phyloP scores from a whole-genome alignment of 1,140 invertebrate genomes.

The Diabrotica virgifera region DNA sequence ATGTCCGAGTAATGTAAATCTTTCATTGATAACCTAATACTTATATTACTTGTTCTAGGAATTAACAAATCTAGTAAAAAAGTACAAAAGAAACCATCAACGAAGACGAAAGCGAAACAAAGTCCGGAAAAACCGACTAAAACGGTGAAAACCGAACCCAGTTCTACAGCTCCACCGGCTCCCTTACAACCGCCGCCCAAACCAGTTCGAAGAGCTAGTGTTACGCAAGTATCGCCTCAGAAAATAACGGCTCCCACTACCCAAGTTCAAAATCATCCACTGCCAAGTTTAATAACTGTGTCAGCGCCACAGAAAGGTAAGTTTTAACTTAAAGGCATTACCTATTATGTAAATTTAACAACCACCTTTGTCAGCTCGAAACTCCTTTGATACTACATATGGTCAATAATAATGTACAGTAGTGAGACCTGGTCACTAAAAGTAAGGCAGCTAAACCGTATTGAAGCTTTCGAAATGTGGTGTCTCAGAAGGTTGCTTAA shows the following conservation, averaged over 20 bases:
- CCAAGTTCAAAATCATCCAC: conserved; percentile 18
- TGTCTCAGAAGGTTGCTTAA: too few relatives aligned
- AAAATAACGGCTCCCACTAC: conserved; percentile 4
- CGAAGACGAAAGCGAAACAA: conserved; percentile 50
- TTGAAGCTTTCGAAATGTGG: too few relatives aligned
- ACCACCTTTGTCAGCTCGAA: too few relatives aligned
- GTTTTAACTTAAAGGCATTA: not conserved
- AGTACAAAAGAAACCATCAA: conserved; percentile 49
- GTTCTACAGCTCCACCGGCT: not conserved
- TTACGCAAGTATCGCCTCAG: conserved; percentile 4
- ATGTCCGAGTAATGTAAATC: not conserved
- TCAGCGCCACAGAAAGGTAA: conserved; percentile 21
- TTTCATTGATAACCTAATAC: not conserved
- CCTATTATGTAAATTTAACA: too few relatives aligned
- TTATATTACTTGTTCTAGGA: conserved; percentile 26
- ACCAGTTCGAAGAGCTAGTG: conserved; percentile 11
- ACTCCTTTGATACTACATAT: too few relatives aligned
- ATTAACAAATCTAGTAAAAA: conserved; percentile 56
- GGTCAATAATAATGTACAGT: too few relatives aligned
- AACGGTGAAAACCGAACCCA: not conserved
- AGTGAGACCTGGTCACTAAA: too few relatives aligned
- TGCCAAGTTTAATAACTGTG: conserved; percentile 26
- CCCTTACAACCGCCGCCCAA: conserved; percentile 12
- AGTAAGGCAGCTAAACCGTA: too few relatives aligned
- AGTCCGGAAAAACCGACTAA: conserved; percentile 43